A percentile compares a stretch with the other conserved stretches of the same genome.
phyloP scores from a whole-genome alignment of 2,113 vertebrate genomes.

The Clarias gariepinus region DNA sequence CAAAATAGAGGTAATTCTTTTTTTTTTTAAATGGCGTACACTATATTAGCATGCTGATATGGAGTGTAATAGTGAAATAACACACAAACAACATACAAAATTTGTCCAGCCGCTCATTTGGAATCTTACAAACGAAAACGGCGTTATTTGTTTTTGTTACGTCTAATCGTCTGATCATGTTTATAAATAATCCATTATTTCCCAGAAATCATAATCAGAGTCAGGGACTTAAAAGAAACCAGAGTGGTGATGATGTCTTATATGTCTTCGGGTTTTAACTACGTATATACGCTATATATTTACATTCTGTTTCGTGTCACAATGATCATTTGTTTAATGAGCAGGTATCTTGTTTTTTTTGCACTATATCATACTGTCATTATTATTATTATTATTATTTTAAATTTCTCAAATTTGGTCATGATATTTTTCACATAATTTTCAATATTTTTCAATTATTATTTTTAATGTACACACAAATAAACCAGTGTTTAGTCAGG shows the following conservation, averaged over 20 bases:
- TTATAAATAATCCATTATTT: not conserved
- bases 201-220: not conserved
- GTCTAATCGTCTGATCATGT: not conserved
- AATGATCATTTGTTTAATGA: not conserved
- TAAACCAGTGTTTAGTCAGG: not conserved
- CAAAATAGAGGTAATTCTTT: not conserved
- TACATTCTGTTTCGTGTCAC: not conserved
- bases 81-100: not conserved
- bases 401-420: not conserved
- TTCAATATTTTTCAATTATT: not conserved
- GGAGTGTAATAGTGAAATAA: not conserved
- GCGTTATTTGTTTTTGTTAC: not conserved
- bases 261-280: not conserved
- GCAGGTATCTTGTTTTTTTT: conserved; percentile 25
- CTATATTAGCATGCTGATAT: conserved; percentile 17
- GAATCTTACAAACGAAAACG: not conserved
- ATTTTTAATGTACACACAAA: not conserved
- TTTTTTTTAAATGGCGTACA: not conserved
- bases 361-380: not conserved
- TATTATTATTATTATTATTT: not conserved
- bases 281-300: not conserved
- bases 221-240: not conserved
- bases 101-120: not conserved
- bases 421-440: not conserved
- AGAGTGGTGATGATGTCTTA: not conserved